phyloP scores from a whole-genome alignment of 2,113 vertebrate species.

The Rhombomys opimus region DNA sequence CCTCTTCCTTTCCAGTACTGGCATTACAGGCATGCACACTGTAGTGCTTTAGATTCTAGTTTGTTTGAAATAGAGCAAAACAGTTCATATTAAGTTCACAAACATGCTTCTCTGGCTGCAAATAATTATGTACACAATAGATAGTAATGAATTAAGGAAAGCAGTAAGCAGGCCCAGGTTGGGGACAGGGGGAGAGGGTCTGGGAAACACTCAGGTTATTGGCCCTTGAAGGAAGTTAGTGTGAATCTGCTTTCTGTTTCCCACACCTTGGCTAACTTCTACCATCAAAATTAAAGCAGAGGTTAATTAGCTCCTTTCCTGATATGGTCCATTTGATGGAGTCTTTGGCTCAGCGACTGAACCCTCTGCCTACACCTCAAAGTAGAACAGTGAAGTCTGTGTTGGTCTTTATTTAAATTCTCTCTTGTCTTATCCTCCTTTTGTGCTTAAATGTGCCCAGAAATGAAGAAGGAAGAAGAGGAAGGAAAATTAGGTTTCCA shows the following conservation, averaged over 20 bases:
- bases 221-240: background rate
- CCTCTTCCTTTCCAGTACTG: background rate
- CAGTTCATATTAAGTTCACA: background rate
- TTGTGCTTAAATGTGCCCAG: background rate
- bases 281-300: background rate
- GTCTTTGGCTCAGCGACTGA: background rate
- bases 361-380: background rate
- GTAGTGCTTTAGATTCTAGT: background rate
- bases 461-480: background rate
- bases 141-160: background rate
- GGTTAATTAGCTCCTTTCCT: conserved; percentile 14
- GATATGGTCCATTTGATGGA: background rate
- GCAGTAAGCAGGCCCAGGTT: background rate
- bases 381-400: background rate
- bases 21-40: background rate
- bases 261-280: background rate
- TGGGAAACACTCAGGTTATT: too few relatives aligned
- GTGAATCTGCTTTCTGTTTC: background rate
- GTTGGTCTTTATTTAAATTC: background rate
- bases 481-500: conserved; percentile 10
- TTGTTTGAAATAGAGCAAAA: background rate
- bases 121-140: background rate
- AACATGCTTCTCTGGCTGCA: background rate
- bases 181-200: background rate
- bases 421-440: background rate